These are phyloP conservation scores for Oncorhynchus masou DNA, from an alignment of 2,113 vertebrate species.

Conservation along the genomic window DNA sequence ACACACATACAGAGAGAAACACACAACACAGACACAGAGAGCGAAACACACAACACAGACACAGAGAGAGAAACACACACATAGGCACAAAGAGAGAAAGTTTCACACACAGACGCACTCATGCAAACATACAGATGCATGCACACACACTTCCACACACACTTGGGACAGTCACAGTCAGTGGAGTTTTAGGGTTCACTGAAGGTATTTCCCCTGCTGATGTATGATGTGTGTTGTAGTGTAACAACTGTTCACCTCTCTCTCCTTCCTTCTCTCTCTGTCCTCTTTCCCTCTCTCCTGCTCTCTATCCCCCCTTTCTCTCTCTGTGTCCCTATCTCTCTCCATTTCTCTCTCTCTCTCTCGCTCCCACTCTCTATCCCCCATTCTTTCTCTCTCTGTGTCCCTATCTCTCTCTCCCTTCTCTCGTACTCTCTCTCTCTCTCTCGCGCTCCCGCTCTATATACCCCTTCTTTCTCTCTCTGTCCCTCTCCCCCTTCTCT, in stretches of 20 bases:
- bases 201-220: slow-evolving; percentile 3
- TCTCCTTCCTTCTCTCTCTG: background rate
- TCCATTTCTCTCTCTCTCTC: background rate
- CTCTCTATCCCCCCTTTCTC: background rate
- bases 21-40: no score
- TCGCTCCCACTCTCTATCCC: slow-evolving; percentile 1
- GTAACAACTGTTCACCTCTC: slow-evolving; percentile 50
- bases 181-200: slow-evolving; percentile 39
- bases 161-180: background rate
- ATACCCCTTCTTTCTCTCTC: slow-evolving; percentile 2
- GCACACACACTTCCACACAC: background rate
- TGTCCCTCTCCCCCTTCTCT: background rate
- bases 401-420: slow-evolving; percentile 2
- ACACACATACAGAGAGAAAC: background rate
- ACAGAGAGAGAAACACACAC: no score
- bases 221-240: background rate
- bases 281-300: slow-evolving; percentile 5
- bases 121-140: background rate
- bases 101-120: background rate
- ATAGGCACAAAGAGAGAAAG: no score
- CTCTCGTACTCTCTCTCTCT: background rate
- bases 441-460: background rate
- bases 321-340: background rate
- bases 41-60: no score
- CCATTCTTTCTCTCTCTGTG: background rate